Base-by-base conservation (phyloP, 1,140 invertebrate species). In the Riptortus pedestris region DNA sequence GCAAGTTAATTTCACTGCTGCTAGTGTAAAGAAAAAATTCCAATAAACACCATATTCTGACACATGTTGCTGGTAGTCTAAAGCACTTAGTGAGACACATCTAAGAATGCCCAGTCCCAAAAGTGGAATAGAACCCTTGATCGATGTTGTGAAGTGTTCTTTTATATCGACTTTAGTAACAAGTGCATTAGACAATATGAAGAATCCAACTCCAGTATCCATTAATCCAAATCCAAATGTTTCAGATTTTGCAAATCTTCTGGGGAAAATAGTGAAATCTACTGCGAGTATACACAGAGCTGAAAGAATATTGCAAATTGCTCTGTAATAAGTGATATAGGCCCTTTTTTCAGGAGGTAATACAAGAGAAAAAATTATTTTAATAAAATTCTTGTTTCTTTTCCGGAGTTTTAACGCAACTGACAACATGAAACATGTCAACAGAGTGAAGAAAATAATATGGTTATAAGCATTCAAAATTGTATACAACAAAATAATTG, bases 21-120 rank as follows among this genome's bases (percentile, higher is more conserved):
- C 90, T 38, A 98, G 73, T 1, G 92, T 96, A 64, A 96, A 85
- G 72, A 97, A 98, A 73, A 98, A 98, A 74, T 98, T 98, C 91
- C 94, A 96, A 76, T 97, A 93, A 4, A 88, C 79, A 2, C 95
- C 96, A 79, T 98, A 98, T 73, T 98, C 96, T 5, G 84, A 82
- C 0, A 90, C 80, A 74, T 93, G 88, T 71, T 88, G 84, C 62
- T 92, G 86, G 75, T 98, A 98, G 63, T 88, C 80, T 2, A 85
- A 73, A 64, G 78, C 70, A 71, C 82, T 82, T 12, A 86, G 76
- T n/a, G 81, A 73, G 1, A 84, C 28, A 65, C 79, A 83, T 70
- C 94, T 79, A 0, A 77, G 72, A 2, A 90, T 63, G 4, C 93
- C 95, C 12, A 98, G 70, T 0, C 82, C 48, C 4, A 89, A 63